A percentile compares a stretch with the other conserved stretches of the same genome.
These are phyloP conservation scores for Drosophila azteca DNA, from an alignment of 1,140 invertebrate genomes.

Conservation along the genomic window DNA sequence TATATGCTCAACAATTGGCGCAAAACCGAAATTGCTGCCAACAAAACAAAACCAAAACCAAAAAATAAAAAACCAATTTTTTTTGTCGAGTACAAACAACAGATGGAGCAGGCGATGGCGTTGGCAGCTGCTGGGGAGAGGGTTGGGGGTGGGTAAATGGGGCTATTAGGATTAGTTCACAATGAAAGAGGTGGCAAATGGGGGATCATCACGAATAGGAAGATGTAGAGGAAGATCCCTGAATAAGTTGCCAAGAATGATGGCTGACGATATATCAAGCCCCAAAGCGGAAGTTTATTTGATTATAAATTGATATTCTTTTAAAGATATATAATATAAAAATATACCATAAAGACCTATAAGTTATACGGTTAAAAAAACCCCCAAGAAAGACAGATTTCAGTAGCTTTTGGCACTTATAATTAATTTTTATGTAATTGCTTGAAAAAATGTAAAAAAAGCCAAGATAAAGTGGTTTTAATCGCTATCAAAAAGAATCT, in stretches of 20 bases:
- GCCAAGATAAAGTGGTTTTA: too few relatives aligned
- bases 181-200: conserved; percentile 24
- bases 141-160: conserved; percentile 9
- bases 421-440: conserved; percentile 30
- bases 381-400: conserved; percentile 2
- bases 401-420: conserved; percentile 28
- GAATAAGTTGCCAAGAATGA: conserved; percentile 1
- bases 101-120: conserved; percentile 8
- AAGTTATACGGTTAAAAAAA: too few relatives aligned
- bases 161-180: conserved; percentile 26
- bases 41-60: conserved; percentile 5
- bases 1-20: conserved; percentile 24
- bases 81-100: conserved; percentile 23
- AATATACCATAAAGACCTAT: too few relatives aligned
- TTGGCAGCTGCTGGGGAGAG: not conserved
- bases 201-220: not conserved
- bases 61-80: conserved; percentile 12
- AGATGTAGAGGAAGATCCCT: not conserved
- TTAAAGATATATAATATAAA: too few relatives aligned
- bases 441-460: not conserved
- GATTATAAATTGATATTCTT: not conserved
- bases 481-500: too few relatives aligned
- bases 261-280: conserved; percentile 1
- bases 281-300: not conserved
- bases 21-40: conserved; percentile 29